Percentiles rank a stretch among this genome's conserved stretches.
Evolutionary conservation across 2,888 invertebrate genomes (phyloP).

Genomic region (Alcis repandata): DNA sequence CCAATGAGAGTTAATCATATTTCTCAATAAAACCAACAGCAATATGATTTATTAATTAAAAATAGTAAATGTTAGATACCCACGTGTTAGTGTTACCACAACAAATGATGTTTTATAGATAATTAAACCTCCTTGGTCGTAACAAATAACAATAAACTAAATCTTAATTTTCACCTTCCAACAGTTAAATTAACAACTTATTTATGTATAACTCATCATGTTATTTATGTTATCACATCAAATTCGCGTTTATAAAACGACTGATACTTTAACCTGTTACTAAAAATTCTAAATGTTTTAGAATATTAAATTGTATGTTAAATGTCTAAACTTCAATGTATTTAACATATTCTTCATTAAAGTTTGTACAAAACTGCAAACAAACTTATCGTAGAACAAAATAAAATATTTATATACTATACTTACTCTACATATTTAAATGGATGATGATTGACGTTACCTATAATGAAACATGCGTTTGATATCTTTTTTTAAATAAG

Average conservation of each 20-base stretch:
- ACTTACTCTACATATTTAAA: no score
- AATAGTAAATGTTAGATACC: neutral
- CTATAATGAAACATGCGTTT: conserved; percentile 57
- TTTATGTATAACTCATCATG: conserved; percentile 13
- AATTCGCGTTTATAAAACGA: conserved; percentile 52
- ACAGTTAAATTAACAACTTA: neutral
- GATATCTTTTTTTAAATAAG: conserved; percentile 56
- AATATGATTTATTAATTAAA: conserved; percentile 23
- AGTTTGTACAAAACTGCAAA: conserved; percentile 48
- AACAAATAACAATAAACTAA: neutral
- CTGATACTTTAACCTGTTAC: conserved; percentile 55
- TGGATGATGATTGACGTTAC: conserved; percentile 51
- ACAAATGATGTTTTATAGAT: neutral
- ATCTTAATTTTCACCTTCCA: neutral
- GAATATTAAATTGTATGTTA: conserved; percentile 45
- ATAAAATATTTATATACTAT: conserved; percentile 48
- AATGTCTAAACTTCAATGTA: conserved; percentile 43
- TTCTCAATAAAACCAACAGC: conserved; percentile 26
- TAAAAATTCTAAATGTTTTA: conserved; percentile 49
- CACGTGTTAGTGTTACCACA: neutral
- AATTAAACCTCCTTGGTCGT: neutral
- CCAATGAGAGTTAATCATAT: conserved; percentile 29
- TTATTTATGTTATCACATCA: conserved; percentile 18
- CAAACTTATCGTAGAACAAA: conserved; percentile 53
- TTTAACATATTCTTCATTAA: conserved; percentile 43